Evolutionary conservation across 2,888 invertebrate species (phyloP).

Genomic region (Meliscaeva auricollis): DNA sequence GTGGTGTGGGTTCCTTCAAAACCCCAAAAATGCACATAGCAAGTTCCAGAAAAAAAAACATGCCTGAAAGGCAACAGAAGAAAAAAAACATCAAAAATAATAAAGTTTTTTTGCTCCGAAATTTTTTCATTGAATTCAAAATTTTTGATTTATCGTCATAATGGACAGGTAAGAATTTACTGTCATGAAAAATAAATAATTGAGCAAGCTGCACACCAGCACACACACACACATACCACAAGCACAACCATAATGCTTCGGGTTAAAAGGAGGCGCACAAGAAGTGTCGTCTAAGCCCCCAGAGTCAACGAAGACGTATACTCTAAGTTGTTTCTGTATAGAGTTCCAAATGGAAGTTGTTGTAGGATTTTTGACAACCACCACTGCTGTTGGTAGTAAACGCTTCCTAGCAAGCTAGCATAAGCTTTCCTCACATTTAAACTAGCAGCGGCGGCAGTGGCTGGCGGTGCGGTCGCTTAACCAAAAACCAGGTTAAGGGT

Average conservation of each 20-base stretch:
- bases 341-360: constrained; percentile 32
- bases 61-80: not conserved
- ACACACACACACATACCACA: too few relatives aligned
- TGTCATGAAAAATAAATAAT: constrained; percentile 74
- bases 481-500: constrained; percentile 81
- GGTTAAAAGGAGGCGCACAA: constrained; percentile 36
- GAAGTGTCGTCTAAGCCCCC: constrained; percentile 54
- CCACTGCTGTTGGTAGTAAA: constrained; percentile 30
- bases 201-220: constrained; percentile 57
- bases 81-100: constrained; percentile 20
- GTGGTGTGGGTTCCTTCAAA: constrained; percentile 60
- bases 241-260: not conserved
- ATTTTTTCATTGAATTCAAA: constrained; percentile 66
- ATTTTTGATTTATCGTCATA: constrained; percentile 72
- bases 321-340: not conserved
- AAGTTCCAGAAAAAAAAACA: not conserved
- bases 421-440: constrained; percentile 51
- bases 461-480: constrained; percentile 31
- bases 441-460: constrained; percentile 16
- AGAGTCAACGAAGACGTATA: constrained; percentile 60
- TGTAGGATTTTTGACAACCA: constrained; percentile 10
- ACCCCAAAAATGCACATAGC: constrained; percentile 53
- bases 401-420: constrained; percentile 39
- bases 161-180: constrained; percentile 72
- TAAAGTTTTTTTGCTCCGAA: constrained; percentile 54